These are phyloP conservation scores for Carcina quercana DNA, from an alignment of 2,888 invertebrate species.

Conservation along the genomic window DNA sequence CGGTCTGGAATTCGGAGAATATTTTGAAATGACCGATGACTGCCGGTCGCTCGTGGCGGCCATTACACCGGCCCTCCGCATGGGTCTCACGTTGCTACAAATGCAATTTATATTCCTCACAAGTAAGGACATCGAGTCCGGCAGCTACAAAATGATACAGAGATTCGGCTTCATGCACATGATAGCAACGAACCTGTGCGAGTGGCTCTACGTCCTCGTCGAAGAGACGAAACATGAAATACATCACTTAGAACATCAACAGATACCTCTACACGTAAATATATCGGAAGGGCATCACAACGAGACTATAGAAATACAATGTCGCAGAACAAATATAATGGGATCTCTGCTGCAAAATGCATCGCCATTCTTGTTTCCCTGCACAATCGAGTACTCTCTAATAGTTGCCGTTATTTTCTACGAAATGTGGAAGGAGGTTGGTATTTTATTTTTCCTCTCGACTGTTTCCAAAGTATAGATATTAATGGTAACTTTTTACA, in stretches of 20 bases:
- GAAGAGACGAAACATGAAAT: conserved; percentile 93
- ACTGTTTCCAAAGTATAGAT: conserved; percentile 6
- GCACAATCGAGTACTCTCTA: conserved; percentile 91
- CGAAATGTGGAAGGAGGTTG: conserved; percentile 93
- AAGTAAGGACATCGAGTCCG: conserved; percentile 79
- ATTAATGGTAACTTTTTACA: conserved; percentile 23
- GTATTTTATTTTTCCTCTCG: too few relatives aligned
- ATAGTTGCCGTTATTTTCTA: conserved; percentile 92
- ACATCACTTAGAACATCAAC: conserved; percentile 77
- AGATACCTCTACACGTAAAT: too few relatives aligned
- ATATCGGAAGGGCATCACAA: conserved; percentile 25
- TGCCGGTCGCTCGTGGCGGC: conserved; percentile 80
- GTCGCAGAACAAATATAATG: conserved; percentile 80
- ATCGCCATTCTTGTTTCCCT: conserved; percentile 90
- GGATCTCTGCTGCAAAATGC: conserved; percentile 80
- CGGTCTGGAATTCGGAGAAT: conserved; percentile 81
- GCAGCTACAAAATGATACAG: conserved; percentile 80
- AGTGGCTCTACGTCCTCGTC: conserved; percentile 92
- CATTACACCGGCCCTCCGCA: conserved; percentile 87
- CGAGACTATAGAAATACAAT: conserved; percentile 38
- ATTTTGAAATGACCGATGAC: conserved; percentile 80
- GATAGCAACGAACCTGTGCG: conserved; percentile 94
- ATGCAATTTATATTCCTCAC: conserved; percentile 96
- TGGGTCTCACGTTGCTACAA: conserved; percentile 90
- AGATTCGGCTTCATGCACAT: conserved; percentile 96